Percentiles rank a stretch among this genome's conserved stretches.
Evolutionary conservation across 2,888 invertebrate species (phyloP).

Genomic region (Physocephala rufipes): DNA sequence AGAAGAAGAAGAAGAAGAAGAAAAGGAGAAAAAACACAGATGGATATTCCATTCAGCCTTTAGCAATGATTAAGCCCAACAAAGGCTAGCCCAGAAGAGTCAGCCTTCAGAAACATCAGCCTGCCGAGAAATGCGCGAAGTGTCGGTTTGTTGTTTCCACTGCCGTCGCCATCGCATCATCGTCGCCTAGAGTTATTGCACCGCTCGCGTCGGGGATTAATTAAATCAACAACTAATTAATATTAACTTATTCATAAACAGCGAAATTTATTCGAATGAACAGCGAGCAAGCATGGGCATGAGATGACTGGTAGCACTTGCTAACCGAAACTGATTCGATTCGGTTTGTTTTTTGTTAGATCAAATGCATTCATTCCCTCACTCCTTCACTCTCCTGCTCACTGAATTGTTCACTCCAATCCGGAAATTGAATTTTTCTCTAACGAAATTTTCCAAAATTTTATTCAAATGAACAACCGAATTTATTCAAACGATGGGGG

Average conservation of each 20-base stretch:
- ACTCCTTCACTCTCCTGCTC: too few relatives aligned
- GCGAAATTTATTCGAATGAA: conserved; percentile 39
- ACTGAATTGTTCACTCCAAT: not conserved
- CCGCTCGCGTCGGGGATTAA: conserved; percentile 52
- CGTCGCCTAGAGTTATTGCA: too few relatives aligned
- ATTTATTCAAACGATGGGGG: not conserved
- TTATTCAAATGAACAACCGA: not conserved
- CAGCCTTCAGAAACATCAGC: conserved; percentile 14
- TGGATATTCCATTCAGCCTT: not conserved
- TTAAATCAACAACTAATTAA: conserved; percentile 64
- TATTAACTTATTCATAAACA: conserved; percentile 61
- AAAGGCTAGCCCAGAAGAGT: conserved; percentile 16
- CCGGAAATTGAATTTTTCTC: conserved; percentile 4
- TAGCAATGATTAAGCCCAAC: conserved; percentile 1
- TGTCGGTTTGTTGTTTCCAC: conserved; percentile 15
- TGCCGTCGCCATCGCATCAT: not conserved
- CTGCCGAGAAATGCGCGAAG: conserved; percentile 18
- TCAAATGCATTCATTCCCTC: not conserved
- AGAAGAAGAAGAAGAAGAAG: conserved; percentile 15
- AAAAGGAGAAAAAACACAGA: not conserved
- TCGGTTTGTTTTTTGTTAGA: not conserved
- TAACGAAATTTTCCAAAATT: not conserved
- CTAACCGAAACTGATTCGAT: not conserved
- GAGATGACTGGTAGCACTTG: conserved; percentile 3
- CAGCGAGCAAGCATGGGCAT: too few relatives aligned